Evolutionary conservation across 2,888 invertebrate genomes (phyloP).

Genomic region (Drosophila imparisetae): DNA sequence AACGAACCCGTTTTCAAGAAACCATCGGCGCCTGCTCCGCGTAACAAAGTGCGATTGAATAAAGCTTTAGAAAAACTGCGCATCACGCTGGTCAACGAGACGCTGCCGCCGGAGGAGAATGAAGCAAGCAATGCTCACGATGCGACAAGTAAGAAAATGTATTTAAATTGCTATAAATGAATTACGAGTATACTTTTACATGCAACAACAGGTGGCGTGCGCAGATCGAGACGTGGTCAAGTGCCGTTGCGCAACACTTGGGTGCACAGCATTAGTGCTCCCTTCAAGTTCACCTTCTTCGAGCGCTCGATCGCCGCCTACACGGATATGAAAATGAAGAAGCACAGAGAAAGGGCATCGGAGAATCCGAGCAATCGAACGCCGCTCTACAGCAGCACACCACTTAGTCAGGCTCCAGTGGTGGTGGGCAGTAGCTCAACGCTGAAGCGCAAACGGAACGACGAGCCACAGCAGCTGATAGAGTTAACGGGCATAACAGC

Average conservation of each 20-base stretch:
- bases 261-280: slow-evolving; percentile 34
- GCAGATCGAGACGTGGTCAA: slow-evolving; percentile 69
- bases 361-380: background rate
- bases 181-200: background rate
- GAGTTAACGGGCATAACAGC: slow-evolving; percentile 6
- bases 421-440: background rate
- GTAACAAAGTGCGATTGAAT: background rate
- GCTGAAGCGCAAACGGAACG: slow-evolving; percentile 17
- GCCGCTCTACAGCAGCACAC: slow-evolving; percentile 18
- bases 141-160: slow-evolving; percentile 24
- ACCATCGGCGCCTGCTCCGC: slow-evolving; percentile 40
- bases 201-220: slow-evolving; percentile 38
- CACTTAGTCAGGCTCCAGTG: background rate
- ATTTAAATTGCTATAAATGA: background rate
- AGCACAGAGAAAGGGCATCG: background rate
- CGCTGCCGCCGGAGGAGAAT: background rate
- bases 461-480: background rate
- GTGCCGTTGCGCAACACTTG: slow-evolving; percentile 50
- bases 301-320: background rate
- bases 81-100: background rate
- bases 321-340: no score
- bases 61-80: background rate
- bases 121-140: slow-evolving; percentile 1
- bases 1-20: slow-evolving; percentile 53
- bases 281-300: slow-evolving; percentile 29